Evolutionary conservation across 1,140 invertebrate genomes (phyloP).

Genomic region (Centruroides sculpturatus): DNA sequence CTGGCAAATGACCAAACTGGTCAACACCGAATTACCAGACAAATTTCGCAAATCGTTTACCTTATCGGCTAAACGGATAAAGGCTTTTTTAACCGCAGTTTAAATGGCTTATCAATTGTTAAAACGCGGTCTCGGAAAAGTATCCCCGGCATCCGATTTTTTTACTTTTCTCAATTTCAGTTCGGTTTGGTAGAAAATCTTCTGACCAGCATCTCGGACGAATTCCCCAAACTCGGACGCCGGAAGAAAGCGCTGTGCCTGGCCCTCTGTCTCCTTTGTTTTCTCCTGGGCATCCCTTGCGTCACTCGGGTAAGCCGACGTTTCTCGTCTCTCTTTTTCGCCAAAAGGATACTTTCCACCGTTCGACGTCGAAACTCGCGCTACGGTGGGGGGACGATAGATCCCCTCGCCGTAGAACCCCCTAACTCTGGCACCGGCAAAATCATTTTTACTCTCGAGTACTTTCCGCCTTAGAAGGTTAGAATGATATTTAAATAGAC

Average conservation of each 20-base stretch:
- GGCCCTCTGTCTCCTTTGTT: constrained; percentile 11
- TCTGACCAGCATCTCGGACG: constrained; percentile 16
- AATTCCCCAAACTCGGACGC: constrained; percentile 11
- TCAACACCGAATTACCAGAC: no score
- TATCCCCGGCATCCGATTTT: not conserved
- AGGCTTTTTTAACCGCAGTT: not conserved
- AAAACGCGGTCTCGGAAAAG: not conserved
- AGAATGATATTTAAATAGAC: no score
- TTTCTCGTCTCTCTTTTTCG: not conserved
- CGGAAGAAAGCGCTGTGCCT: constrained; percentile 6
- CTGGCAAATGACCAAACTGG: no score
- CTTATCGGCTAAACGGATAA: no score
- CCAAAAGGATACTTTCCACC: not conserved
- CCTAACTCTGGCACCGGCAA: not conserved
- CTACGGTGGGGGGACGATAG: not conserved
- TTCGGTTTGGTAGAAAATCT: constrained; percentile 18
- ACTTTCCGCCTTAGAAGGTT: no score
- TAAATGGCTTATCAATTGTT: not conserved
- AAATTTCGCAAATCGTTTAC: no score
- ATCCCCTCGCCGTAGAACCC: not conserved
- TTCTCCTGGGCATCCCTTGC: constrained; percentile 13
- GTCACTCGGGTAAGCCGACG: constrained; percentile 11
- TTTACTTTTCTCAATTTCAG: constrained; percentile 8
- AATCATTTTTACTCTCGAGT: no score
- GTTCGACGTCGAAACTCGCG: not conserved